Base-by-base conservation (phyloP, 2,888 invertebrate species). In the Dasysyrphus tricinctus region DNA sequence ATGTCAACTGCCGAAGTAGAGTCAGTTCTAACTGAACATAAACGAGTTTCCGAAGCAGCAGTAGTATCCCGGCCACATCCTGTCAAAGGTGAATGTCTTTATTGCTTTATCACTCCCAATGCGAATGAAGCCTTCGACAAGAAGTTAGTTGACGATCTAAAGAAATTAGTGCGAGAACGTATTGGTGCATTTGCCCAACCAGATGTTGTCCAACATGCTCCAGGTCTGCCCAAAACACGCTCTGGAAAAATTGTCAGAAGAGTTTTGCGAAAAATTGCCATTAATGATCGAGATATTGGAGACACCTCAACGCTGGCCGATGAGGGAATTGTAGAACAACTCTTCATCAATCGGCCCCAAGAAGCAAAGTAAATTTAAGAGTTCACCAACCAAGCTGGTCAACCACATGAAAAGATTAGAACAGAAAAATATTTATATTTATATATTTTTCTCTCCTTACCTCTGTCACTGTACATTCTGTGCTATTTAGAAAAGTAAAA, bases 221-320 rank as follows among this genome's bases (percentile, higher is more conserved):
- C 98, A 0, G 97, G 96, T 0, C 93, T 99, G 88, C 99, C 99
- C 0, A 99, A 99, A 93, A 99, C 99, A 0, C 94, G 99, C 63
- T 99, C 99, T 0, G 99, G 99, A 2, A 99, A 99, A 93, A 99
- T 99, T 84, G 99, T 99, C 97, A 95, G 99, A 83, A 94, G 99
- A 88, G 96, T 99, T 80, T 93, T 99, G 84, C 94, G 98, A 88
- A 98, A 99, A 93, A 96, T 99, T 14, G 99, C 99, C 0, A 93
- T 96, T 3, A 97, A 97, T 49, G 98, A 99, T 91, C 94, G 93
- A 61, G 95, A 98, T 88, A 95, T 99, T 51, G 99, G 99, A 5
- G 99, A 99, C 93, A 96, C 95, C 2, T 97, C 98, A 59, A 99
- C 99, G 0, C 93, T 99, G 88, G 98, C 98, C 37, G 99, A 99